Conservation (phyloP, 1,140 invertebrate genomes). For the Trichonephila clavata region DNA sequence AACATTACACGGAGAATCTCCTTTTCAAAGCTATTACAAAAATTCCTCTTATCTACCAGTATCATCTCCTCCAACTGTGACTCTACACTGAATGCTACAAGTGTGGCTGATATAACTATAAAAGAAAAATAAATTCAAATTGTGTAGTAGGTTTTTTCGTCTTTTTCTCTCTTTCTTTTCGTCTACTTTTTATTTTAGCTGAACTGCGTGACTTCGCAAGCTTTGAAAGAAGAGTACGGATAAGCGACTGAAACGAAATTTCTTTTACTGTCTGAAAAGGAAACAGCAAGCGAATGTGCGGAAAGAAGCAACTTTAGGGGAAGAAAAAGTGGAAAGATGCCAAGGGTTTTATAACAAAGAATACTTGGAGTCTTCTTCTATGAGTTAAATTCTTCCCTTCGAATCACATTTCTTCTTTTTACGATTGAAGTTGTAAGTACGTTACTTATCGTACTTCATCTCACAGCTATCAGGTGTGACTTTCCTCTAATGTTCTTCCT, state of each 20-base stretch:
- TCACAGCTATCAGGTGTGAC: constrained; percentile 49
- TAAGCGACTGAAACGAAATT: constrained; percentile 44
- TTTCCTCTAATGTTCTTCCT: constrained; percentile 41
- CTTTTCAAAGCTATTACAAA: neutral
- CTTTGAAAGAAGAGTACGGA: constrained; percentile 44
- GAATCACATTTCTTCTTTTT: constrained; percentile 29
- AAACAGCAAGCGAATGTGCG: constrained; percentile 19
- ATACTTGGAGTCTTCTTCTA: constrained; percentile 38
- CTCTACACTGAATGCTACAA: constrained; percentile 9
- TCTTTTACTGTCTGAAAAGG: constrained; percentile 22
- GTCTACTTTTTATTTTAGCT: constrained; percentile 12
- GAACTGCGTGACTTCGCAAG: constrained; percentile 44
- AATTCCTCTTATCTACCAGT: neutral
- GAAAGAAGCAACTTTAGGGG: constrained; percentile 14
- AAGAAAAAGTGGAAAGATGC: constrained; percentile 53
- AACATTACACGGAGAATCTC: neutral
- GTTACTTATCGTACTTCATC: constrained; percentile 50
- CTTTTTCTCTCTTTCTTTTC: neutral
- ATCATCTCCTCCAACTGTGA: neutral
- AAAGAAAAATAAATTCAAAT: constrained; percentile 52
- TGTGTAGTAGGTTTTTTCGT: neutral
- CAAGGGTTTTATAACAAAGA: constrained; percentile 57
- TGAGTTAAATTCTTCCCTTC: constrained; percentile 18
- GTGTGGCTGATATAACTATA: constrained; percentile 9
- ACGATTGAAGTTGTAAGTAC: constrained; percentile 48